Evolutionary conservation across 2,888 invertebrate genomes (phyloP).

Genomic region (Rosalia funebris): DNA sequence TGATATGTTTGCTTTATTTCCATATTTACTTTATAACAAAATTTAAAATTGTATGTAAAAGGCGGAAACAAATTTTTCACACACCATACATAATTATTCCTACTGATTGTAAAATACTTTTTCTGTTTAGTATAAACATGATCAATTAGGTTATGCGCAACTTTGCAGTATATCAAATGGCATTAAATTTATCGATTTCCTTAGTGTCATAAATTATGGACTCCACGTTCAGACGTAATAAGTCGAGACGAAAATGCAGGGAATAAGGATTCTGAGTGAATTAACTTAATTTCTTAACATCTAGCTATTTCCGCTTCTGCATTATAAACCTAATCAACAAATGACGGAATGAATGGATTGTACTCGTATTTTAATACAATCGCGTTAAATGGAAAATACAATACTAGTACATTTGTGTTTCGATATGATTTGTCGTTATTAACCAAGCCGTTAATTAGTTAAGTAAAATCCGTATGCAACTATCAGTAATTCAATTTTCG

Average conservation of each 20-base stretch:
- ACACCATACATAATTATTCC: too few species aligned
- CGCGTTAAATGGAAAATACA: not conserved
- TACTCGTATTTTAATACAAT: not conserved
- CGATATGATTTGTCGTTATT: too few species aligned
- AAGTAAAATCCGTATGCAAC: not conserved
- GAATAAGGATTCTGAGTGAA: slow-evolving; percentile 17
- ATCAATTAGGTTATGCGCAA: too few species aligned
- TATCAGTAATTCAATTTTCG: not conserved
- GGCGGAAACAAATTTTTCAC: too few species aligned
- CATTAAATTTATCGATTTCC: too few species aligned
- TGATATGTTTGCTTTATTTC: too few species aligned
- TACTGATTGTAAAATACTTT: too few species aligned
- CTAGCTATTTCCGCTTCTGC: not conserved
- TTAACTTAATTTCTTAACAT: not conserved
- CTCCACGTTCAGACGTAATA: slow-evolving; percentile 8
- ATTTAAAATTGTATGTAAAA: too few species aligned
- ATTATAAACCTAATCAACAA: not conserved
- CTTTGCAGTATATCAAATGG: too few species aligned
- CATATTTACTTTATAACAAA: too few species aligned
- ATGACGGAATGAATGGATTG: too few species aligned
- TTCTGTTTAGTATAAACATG: too few species aligned
- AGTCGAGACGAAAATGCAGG: slow-evolving; percentile 10
- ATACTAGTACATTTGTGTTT: not conserved
- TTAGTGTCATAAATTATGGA: slow-evolving; percentile 15
- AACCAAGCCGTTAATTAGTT: not conserved